Percentiles rank a stretch among this genome's conserved stretches.
Conservation (phyloP, 1,140 invertebrate genomes). For the Procambarus virginalis region DNA sequence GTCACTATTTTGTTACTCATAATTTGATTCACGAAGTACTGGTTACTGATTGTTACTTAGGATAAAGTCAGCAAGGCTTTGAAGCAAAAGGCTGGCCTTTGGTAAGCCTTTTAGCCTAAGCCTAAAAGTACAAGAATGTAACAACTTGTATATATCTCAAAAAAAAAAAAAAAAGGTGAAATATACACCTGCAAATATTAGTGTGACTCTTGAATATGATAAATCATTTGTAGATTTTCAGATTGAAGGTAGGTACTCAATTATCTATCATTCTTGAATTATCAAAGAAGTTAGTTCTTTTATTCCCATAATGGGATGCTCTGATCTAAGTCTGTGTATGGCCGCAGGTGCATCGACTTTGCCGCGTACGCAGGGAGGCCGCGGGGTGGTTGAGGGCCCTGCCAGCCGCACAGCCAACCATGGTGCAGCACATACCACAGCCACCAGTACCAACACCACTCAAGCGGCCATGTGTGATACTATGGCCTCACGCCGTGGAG, state of each 20-base stretch:
- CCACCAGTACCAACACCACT: constrained; percentile 76
- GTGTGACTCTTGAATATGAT: background rate
- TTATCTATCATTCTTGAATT: constrained; percentile 12
- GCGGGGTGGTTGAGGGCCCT: constrained; percentile 68
- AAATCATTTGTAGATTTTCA: constrained; percentile 2
- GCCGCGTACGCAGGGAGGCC: constrained; percentile 79
- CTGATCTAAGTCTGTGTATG: constrained; percentile 64
- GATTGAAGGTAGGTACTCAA: constrained; percentile 1
- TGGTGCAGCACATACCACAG: constrained; percentile 79
- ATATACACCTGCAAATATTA: background rate
- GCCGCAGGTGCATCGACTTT: constrained; percentile 86
- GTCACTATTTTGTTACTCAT: too few relatives aligned
- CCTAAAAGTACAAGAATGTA: too few relatives aligned
- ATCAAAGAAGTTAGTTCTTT: constrained; percentile 1
- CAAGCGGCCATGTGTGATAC: constrained; percentile 64
- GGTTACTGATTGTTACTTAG: too few relatives aligned
- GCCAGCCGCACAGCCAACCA: constrained; percentile 66
- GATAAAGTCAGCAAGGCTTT: background rate
- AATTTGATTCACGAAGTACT: too few relatives aligned
- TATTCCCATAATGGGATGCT: background rate
- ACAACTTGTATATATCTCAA: too few relatives aligned
- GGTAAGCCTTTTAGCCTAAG: background rate
- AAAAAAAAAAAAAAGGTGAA: background rate
- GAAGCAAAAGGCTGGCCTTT: background rate
- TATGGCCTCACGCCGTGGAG: constrained; percentile 47